Conservation (phyloP, 2,797 vertebrate genomes). For the Sebastes iracundus region DNA sequence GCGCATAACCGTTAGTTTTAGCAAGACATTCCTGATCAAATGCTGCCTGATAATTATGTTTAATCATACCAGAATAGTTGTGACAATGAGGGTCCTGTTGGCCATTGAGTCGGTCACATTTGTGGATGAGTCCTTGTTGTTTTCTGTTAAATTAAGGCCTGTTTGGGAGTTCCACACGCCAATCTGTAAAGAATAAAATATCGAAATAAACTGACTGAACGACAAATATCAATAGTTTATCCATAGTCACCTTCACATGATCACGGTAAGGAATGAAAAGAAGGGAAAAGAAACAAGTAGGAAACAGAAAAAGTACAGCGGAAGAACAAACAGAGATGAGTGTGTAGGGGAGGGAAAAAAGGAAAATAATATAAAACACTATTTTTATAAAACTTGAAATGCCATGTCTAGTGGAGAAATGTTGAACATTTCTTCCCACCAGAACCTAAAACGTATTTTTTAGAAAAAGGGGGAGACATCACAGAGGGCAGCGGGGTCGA, state of each 20-base stretch:
- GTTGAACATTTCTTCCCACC: conserved; percentile 27
- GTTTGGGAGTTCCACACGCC: conserved; percentile 97
- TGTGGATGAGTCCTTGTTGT: conserved; percentile 87
- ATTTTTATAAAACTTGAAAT: conserved; percentile 1
- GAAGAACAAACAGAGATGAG: neutral
- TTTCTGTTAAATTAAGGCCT: conserved; percentile 95
- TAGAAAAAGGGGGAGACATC: conserved; percentile 18
- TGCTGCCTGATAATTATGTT: neutral
- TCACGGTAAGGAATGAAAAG: conserved; percentile 16
- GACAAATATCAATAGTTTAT: neutral
- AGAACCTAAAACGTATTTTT: neutral
- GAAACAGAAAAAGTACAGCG: neutral
- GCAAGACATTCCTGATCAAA: neutral
- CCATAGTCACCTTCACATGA: neutral
- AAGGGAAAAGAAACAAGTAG: neutral
- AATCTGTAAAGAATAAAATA: conserved; percentile 81
- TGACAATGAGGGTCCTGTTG: conserved; percentile 95
- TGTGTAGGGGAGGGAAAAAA: neutral
- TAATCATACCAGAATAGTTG: conserved; percentile 94
- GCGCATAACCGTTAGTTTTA: neutral
- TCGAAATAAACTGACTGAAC: neutral
- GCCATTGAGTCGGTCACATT: conserved; percentile 94
- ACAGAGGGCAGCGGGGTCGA: conserved; percentile 26
- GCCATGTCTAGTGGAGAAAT: conserved; percentile 9
- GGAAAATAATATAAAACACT: conserved; percentile 4